Evolutionary conservation across 53 echinoderm and acorn worm genomes (phyloP).

Genomic region (Actinopyga echinites): DNA sequence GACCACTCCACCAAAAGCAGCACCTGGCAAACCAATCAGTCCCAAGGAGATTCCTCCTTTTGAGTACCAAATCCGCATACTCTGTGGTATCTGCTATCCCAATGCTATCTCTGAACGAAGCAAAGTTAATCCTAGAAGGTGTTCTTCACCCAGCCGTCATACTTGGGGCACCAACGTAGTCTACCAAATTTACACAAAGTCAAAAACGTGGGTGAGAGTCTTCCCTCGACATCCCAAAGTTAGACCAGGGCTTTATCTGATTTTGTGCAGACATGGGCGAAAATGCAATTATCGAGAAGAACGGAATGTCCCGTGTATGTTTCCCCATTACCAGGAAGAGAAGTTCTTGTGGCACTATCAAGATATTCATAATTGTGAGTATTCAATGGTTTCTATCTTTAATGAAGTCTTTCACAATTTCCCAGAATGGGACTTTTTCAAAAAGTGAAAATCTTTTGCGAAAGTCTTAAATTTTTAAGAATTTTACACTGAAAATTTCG

Average conservation of each 20-base stretch:
- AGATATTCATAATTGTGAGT: conserved; percentile 70
- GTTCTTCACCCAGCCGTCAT: conserved; percentile 55
- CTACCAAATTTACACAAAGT: conserved; percentile 47
- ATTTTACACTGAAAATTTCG: too few relatives aligned
- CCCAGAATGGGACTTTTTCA: too few relatives aligned
- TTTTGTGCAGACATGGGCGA: conserved; percentile 45
- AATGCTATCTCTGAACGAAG: conserved; percentile 41
- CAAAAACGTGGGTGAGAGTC: conserved; percentile 62
- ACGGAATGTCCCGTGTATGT: conserved; percentile 67
- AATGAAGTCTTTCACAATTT: too few relatives aligned
- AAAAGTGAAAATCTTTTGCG: too few relatives aligned
- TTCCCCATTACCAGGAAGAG: conserved; percentile 73
- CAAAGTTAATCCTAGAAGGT: conserved; percentile 50
- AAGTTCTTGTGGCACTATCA: conserved; percentile 77
- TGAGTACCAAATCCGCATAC: conserved; percentile 35
- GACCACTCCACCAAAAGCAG: neutral
- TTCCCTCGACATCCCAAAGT: conserved; percentile 62
- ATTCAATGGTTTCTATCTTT: too few relatives aligned
- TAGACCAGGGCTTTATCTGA: conserved; percentile 48
- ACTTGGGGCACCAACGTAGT: conserved; percentile 59
- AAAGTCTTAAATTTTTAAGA: too few relatives aligned
- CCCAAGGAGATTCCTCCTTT: neutral
- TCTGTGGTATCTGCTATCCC: conserved; percentile 76
- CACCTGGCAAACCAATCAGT: too few relatives aligned
- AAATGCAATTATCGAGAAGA: conserved; percentile 55